phyloP scores from a whole-genome alignment of 1,140 invertebrate species.

The Procambarus clarkii region DNA sequence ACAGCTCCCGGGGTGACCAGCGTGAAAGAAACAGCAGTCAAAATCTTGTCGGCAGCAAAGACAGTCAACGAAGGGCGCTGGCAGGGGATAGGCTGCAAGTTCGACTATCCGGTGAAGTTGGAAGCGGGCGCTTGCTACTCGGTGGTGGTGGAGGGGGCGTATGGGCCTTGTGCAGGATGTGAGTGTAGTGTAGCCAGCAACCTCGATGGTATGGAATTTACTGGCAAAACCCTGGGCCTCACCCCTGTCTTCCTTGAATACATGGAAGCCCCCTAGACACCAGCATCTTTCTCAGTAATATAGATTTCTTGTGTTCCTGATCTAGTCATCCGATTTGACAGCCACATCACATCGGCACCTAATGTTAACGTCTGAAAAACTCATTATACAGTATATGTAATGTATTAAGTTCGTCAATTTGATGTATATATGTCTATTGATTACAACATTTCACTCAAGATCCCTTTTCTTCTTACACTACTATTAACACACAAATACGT shows the following conservation, averaged over 20 bases:
- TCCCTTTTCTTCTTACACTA: too few relatives aligned
- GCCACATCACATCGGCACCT: too few relatives aligned
- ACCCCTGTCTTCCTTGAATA: constrained; percentile 21
- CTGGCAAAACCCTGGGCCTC: neutral
- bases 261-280: neutral
- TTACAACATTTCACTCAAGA: too few relatives aligned
- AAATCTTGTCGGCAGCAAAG: neutral
- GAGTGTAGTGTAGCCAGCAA: neutral
- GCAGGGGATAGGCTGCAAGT: constrained; percentile 19
- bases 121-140: neutral
- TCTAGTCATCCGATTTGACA: too few relatives aligned
- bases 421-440: too few relatives aligned
- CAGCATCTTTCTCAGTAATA: too few relatives aligned
- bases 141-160: neutral
- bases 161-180: constrained; percentile 18
- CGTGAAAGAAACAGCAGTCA: neutral
- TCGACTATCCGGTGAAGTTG: neutral
- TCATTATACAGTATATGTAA: too few relatives aligned
- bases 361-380: too few relatives aligned
- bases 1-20: constrained; percentile 14
- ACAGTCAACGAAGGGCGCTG: neutral
- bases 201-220: neutral
- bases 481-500: too few relatives aligned
- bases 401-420: too few relatives aligned
- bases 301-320: too few relatives aligned